A percentile compares a stretch with the other conserved stretches of the same genome.
Conservation (phyloP, 2,888 invertebrate species). For the Steromphala cineraria region DNA sequence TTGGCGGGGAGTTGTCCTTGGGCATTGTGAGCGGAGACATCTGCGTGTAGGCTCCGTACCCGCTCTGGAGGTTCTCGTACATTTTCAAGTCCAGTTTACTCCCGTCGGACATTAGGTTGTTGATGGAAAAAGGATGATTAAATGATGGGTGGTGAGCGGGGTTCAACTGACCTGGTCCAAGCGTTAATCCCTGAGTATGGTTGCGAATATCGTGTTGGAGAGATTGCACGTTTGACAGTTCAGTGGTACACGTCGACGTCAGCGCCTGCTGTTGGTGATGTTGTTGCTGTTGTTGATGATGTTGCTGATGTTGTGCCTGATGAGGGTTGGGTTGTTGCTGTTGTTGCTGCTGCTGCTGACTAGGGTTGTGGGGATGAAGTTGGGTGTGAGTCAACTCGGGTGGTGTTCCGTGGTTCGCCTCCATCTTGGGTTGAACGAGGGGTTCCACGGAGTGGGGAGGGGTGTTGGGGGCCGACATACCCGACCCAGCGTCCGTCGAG, state of each 20-base stretch:
- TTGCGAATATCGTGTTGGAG: slow-evolving; percentile 40
- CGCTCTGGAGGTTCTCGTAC: slow-evolving; percentile 80
- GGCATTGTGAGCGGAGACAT: slow-evolving; percentile 50
- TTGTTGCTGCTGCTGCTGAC: slow-evolving; percentile 33
- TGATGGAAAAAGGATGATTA: slow-evolving; percentile 95
- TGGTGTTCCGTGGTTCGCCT: slow-evolving; percentile 37
- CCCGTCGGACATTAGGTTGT: slow-evolving; percentile 87
- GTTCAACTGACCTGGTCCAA: slow-evolving; percentile 68
- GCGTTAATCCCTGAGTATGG: slow-evolving; percentile 50
- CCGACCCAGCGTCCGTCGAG: slow-evolving; percentile 29
- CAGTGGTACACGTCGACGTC: slow-evolving; percentile 22
- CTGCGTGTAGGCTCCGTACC: slow-evolving; percentile 61
- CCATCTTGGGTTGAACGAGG: slow-evolving; percentile 44
- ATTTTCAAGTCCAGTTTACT: slow-evolving; percentile 93
- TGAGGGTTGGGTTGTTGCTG: slow-evolving; percentile 76
- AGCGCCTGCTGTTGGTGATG: slow-evolving; percentile 40
- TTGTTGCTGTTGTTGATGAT: slow-evolving; percentile 38
- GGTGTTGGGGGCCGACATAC: slow-evolving; percentile 36
- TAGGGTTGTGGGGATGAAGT: slow-evolving; percentile 38
- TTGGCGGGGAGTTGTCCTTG: slow-evolving; percentile 49
- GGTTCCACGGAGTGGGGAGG: slow-evolving; percentile 35
- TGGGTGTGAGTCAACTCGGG: slow-evolving; percentile 39
- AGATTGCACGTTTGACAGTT: slow-evolving; percentile 40
- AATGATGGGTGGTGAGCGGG: slow-evolving; percentile 69
- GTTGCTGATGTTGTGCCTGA: slow-evolving; percentile 79